Conservation (phyloP, 2,888 invertebrate genomes). For the Pherbina coryleti region DNA sequence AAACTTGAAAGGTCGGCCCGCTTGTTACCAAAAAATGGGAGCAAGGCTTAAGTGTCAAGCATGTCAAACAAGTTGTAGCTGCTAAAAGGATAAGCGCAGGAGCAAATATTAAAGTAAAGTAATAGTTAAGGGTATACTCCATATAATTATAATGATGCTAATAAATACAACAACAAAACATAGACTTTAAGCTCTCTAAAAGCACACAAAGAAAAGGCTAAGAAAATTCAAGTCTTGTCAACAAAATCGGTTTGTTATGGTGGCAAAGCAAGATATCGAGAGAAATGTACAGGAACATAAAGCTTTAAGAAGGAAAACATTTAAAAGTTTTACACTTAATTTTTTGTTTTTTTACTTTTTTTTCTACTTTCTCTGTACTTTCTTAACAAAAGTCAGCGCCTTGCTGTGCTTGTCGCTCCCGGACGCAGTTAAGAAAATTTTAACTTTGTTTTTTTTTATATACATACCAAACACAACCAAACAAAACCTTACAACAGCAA, state of each 20-base stretch:
- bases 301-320: not conserved
- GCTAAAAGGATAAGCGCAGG: not conserved
- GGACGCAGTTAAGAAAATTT: conserved; percentile 31
- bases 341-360: not conserved
- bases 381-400: not conserved
- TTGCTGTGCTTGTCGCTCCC: not conserved
- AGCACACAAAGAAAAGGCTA: conserved; percentile 18
- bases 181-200: conserved; percentile 38
- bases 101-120: not conserved
- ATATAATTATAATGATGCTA: conserved; percentile 50
- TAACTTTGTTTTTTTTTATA: conserved; percentile 11
- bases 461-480: not conserved
- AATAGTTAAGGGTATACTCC: conserved; percentile 23
- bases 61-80: not conserved
- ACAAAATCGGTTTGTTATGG: not conserved
- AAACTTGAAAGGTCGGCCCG: not conserved
- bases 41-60: not conserved
- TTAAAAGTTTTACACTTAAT: not conserved
- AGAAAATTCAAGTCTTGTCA: not conserved
- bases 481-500: conserved; percentile 3
- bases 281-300: not conserved
- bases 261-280: not conserved
- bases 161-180: conserved; percentile 42
- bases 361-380: not conserved
- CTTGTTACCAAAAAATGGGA: not conserved